Evolutionary conservation across 2,113 vertebrate genomes (phyloP), one percentile per base, ranked within the genome.

Genomic region (Labeo rohita): DNA sequence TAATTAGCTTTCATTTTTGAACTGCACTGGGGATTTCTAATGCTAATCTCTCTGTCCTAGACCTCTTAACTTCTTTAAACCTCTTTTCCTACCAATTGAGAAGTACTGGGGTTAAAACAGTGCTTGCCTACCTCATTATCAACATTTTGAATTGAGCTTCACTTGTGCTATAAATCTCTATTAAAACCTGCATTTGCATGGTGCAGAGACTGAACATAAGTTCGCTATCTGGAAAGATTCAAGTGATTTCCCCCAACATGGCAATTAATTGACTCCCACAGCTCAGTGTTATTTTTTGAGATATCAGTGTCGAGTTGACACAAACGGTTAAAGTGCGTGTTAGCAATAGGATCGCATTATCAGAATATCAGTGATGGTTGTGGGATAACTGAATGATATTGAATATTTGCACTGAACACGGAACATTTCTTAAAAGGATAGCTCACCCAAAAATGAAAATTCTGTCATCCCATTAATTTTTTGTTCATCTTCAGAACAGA

Each of bases 121-220:
- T 95, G 94, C 94, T 96, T 90, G 92, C 92, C 93, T 93, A 93
- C 92, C 95, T 97, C 95, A 96, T 97, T 96, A 96, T 96, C 93
- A 95, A 87, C 68, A 86, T 92, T 96, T 95, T 92, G 95, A 94
- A 92, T 93, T 91, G 93, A 92, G 92, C 95, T 94, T 90, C 90
- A 81, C 93, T 93, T 93, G 91, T 93, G 90, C 92, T 95, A 93
- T 95, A 95, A 95, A 96, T 96, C 95, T 96, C 90, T 96, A 95
- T 96, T 96, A 96, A 96, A 95, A 89, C 94, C 91, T 84, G 10
- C 91, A 92, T 92, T 95, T 94, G 94, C 93, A 93, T 91, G 85
- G 91, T 84, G 87, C 93, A 91, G 91, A 94, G 93, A 90, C 92
- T 93, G 91, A 93, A 92, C 75, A 49, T 95, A 95, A 94, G 94